A percentile compares a stretch with the other conserved stretches of the same genome.
phyloP scores from a whole-genome alignment of 2,888 invertebrate species.

The Camptogramma bilineatum region DNA sequence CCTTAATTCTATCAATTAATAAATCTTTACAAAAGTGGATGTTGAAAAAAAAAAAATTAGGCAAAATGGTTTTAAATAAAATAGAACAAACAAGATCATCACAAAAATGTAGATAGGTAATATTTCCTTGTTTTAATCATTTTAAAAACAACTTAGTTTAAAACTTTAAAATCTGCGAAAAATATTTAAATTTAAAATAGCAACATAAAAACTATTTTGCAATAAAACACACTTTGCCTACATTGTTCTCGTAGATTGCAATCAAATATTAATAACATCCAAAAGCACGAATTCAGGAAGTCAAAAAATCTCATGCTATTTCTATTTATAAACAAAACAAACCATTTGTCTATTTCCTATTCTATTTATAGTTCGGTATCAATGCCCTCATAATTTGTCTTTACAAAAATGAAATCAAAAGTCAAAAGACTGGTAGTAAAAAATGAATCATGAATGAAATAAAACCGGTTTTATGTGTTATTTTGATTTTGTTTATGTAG shows the following conservation, averaged over 20 bases:
- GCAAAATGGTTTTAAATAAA: too few relatives aligned
- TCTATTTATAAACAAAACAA: slow-evolving; percentile 4
- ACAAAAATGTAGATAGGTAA: too few relatives aligned
- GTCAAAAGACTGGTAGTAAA: neutral
- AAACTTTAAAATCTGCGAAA: too few relatives aligned
- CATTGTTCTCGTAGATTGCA: neutral
- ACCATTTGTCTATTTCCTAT: slow-evolving; percentile 12
- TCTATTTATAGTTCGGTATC: slow-evolving; percentile 20
- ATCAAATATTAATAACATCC: neutral
- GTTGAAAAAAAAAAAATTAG: too few relatives aligned
- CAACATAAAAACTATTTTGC: neutral
- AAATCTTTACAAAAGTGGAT: too few relatives aligned
- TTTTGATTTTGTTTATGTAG: slow-evolving; percentile 14
- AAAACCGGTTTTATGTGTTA: slow-evolving; percentile 11
- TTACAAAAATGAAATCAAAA: neutral
- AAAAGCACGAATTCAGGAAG: slow-evolving; percentile 16
- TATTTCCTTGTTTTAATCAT: too few relatives aligned
- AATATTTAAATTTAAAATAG: neutral
- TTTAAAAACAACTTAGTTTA: too few relatives aligned
- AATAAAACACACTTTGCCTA: neutral
- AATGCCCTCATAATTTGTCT: slow-evolving; percentile 20
- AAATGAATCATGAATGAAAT: slow-evolving; percentile 17
- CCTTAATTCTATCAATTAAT: too few relatives aligned
- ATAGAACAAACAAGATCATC: too few relatives aligned
- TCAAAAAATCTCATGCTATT: neutral